phyloP scores from a whole-genome alignment of 2,888 invertebrate genomes.

The Cataglyphis albicans region DNA sequence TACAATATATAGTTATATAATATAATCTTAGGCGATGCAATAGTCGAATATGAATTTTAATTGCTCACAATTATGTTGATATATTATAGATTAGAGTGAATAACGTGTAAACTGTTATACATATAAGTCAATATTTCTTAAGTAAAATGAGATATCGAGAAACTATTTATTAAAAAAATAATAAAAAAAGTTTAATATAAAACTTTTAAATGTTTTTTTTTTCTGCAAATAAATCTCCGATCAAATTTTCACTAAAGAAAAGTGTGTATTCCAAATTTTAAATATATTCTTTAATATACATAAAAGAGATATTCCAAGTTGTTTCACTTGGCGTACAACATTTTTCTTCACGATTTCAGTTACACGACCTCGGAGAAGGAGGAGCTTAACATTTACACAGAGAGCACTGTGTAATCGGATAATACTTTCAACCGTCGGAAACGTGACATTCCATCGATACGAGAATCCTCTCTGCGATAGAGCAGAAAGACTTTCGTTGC shows the following conservation, averaged over 20 bases:
- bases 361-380: slow-evolving; percentile 18
- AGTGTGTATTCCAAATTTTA: background rate
- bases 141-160: too few species aligned
- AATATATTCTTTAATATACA: background rate
- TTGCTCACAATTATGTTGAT: background rate
- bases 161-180: too few species aligned
- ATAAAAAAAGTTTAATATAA: background rate
- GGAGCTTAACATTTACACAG: slow-evolving; percentile 30
- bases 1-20: too few species aligned
- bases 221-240: background rate
- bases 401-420: slow-evolving; percentile 67
- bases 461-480: slow-evolving; percentile 53
- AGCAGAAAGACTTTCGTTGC: slow-evolving; percentile 70
- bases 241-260: background rate
- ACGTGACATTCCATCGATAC: slow-evolving; percentile 68
- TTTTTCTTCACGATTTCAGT: slow-evolving; percentile 14
- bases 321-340: background rate
- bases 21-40: too few species aligned
- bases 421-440: slow-evolving; percentile 68
- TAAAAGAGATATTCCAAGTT: slow-evolving; percentile 1
- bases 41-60: too few species aligned
- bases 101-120: too few species aligned
- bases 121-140: too few species aligned
- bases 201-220: background rate
- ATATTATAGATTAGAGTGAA: too few species aligned